Percentiles rank a stretch among this genome's conserved stretches.
Evolutionary conservation across 2,113 vertebrate species (phyloP).

Genomic region (Prionailurus bengalensis): DNA sequence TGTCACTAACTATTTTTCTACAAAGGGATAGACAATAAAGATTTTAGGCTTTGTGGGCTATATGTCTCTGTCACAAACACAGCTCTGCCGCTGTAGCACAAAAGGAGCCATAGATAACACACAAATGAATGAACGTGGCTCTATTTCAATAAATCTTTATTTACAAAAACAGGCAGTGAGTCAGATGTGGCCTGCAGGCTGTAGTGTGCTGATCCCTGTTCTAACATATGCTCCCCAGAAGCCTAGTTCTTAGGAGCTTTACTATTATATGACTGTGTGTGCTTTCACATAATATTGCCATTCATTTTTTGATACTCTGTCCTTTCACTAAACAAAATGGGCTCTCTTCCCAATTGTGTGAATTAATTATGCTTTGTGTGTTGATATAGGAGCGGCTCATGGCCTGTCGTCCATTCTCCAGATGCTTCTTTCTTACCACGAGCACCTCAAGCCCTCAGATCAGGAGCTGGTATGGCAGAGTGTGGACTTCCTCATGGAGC

Average conservation of each 20-base stretch:
- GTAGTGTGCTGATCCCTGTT: background rate
- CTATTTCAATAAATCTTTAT: slow-evolving; percentile 59
- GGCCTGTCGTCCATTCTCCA: slow-evolving; percentile 95
- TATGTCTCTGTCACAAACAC: slow-evolving; percentile 27
- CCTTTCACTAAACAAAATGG: slow-evolving; percentile 21
- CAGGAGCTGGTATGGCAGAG: slow-evolving; percentile 95
- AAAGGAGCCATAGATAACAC: background rate
- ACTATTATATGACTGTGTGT: background rate
- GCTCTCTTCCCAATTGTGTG: background rate
- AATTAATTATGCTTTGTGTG: slow-evolving; percentile 48
- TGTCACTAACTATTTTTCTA: background rate
- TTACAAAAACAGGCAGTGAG: slow-evolving; percentile 3
- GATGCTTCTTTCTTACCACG: slow-evolving; percentile 94
- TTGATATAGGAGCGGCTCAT: slow-evolving; percentile 91
- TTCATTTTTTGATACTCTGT: background rate
- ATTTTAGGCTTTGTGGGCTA: background rate
- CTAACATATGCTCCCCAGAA: background rate
- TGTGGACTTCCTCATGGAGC: slow-evolving; percentile 95
- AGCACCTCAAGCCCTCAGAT: slow-evolving; percentile 91
- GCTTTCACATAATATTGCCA: slow-evolving; percentile 1
- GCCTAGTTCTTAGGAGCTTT: background rate
- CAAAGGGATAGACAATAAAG: background rate
- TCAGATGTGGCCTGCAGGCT: background rate
- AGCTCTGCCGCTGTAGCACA: background rate
- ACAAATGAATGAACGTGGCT: background rate